Evolutionary conservation across 1,140 invertebrate species (phyloP).

Genomic region (Eueides isabella): DNA sequence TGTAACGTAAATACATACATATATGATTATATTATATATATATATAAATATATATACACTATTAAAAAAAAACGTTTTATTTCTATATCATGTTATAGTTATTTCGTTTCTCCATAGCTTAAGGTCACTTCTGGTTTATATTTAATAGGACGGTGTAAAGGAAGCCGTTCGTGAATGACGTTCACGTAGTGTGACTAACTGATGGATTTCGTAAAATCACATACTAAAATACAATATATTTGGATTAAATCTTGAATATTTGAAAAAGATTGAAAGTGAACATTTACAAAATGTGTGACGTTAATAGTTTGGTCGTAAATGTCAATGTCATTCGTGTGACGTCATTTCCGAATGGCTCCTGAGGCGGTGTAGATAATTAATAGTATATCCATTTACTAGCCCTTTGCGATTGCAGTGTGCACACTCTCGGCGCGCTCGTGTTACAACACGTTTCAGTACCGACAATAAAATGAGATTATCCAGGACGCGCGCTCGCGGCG

Average conservation of each 20-base stretch:
- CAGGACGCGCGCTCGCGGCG: neutral
- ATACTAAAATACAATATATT: too few relatives aligned
- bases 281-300: too few relatives aligned
- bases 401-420: neutral
- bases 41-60: constrained; percentile 49
- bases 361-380: constrained; percentile 28
- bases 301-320: too few relatives aligned
- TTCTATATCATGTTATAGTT: constrained; percentile 53
- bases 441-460: neutral
- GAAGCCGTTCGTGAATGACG: too few relatives aligned
- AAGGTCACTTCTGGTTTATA: constrained; percentile 34
- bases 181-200: too few relatives aligned
- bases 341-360: too few relatives aligned
- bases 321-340: too few relatives aligned
- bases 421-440: neutral
- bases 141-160: constrained; percentile 13
- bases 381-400: neutral
- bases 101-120: constrained; percentile 48
- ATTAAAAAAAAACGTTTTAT: constrained; percentile 53
- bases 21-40: constrained; percentile 11
- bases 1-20: constrained; percentile 39
- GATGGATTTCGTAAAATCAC: too few relatives aligned
- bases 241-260: too few relatives aligned
- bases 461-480: constrained; percentile 1
- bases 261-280: too few relatives aligned